phyloP scores from a whole-genome alignment of 2,113 vertebrate species.

The Furnarius figulus region DNA sequence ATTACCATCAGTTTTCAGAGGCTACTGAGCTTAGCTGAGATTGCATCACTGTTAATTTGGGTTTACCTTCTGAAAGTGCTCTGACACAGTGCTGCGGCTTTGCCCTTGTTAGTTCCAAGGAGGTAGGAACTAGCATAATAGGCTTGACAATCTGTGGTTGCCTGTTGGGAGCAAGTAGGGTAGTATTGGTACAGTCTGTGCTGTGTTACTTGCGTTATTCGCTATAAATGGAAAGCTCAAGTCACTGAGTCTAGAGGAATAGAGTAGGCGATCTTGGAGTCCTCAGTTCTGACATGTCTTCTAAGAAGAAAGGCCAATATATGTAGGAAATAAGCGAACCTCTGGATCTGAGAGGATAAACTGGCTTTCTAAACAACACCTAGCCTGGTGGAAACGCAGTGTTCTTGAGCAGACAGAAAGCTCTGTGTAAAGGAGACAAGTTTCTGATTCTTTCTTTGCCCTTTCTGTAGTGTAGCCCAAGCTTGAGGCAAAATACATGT shows the following conservation, averaged over 20 bases:
- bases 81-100: not conserved
- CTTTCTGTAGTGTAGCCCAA: not conserved
- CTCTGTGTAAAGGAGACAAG: not conserved
- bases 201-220: not conserved
- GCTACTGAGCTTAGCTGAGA: not conserved
- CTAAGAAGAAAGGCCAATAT: not conserved
- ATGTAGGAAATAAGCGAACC: not conserved
- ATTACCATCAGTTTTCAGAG: conserved; percentile 10
- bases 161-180: conserved; percentile 12
- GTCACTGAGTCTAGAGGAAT: not conserved
- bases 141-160: not conserved
- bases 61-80: conserved; percentile 5
- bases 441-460: not conserved
- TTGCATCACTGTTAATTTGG: not conserved
- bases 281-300: conserved; percentile 6
- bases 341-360: not conserved
- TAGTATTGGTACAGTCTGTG: conserved; percentile 22
- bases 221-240: conserved; percentile 49
- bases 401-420: not conserved
- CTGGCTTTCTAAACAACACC: not conserved
- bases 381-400: not conserved
- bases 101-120: not conserved
- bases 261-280: conserved; percentile 30
- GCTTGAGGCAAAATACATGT: not conserved
- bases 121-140: not conserved